phyloP scores from a whole-genome alignment of 2,888 invertebrate genomes.

The Amphipyra tragopoginis region DNA sequence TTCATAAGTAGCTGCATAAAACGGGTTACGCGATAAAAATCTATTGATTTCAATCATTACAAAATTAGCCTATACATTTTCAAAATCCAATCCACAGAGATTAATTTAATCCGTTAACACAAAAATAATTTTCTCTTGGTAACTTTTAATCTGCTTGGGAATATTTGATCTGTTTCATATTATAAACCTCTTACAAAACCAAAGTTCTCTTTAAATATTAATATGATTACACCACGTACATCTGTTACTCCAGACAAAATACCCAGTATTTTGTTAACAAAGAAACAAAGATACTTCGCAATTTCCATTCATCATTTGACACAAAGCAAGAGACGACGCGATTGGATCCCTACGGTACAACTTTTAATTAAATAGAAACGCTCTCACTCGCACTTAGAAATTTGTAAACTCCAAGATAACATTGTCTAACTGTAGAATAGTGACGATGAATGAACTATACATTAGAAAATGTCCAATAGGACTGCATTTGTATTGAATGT shows the following conservation, averaged over 20 bases:
- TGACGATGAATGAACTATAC: constrained; percentile 54
- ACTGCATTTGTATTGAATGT: constrained; percentile 23
- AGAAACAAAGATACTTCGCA: constrained; percentile 38
- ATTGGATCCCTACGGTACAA: constrained; percentile 69
- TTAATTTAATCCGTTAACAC: too few relatives aligned
- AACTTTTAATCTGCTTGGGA: not conserved
- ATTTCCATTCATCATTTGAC: constrained; percentile 66
- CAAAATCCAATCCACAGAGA: too few relatives aligned
- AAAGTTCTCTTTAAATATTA: constrained; percentile 2
- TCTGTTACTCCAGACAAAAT: constrained; percentile 21
- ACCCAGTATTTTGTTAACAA: constrained; percentile 35
- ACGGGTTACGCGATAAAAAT: too few relatives aligned
- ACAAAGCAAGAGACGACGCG: constrained; percentile 63
- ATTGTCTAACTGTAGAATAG: constrained; percentile 62
- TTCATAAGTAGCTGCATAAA: too few relatives aligned
- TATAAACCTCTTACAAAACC: not conserved
- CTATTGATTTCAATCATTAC: too few relatives aligned
- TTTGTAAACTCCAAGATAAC: constrained; percentile 75
- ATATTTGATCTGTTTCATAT: not conserved
- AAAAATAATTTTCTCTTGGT: not conserved
- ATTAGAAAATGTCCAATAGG: constrained; percentile 34
- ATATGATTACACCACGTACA: constrained; percentile 1
- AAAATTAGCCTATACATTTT: too few relatives aligned
- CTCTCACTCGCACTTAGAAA: constrained; percentile 72
- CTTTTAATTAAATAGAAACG: constrained; percentile 81